phyloP scores from a whole-genome alignment of 2,797 vertebrate genomes.

The Tenualosa thibaudeaui region DNA sequence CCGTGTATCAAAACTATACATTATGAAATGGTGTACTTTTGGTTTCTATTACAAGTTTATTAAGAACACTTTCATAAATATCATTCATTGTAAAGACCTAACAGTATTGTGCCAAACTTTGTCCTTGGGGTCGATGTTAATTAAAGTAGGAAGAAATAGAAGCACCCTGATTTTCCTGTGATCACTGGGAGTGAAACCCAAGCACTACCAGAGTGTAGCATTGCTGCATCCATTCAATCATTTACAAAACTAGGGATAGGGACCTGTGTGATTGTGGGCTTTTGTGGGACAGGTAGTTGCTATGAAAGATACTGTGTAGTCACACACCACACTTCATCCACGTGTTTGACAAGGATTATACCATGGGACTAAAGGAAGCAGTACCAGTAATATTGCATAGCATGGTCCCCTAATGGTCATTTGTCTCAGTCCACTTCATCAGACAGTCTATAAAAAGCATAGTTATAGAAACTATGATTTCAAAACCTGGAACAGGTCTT shows the following conservation, averaged over 20 bases:
- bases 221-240: neutral
- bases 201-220: neutral
- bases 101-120: neutral
- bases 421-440: neutral
- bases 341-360: neutral
- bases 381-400: neutral
- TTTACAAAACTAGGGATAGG: neutral
- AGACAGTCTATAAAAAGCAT: neutral
- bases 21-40: conserved; percentile 53
- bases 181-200: neutral
- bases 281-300: neutral
- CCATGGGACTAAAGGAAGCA: neutral
- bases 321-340: neutral
- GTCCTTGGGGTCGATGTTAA: neutral
- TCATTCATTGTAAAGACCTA: neutral
- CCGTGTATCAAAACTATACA: conserved; percentile 62
- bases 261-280: neutral
- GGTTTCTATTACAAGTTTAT: conserved; percentile 38
- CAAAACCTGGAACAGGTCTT: neutral
- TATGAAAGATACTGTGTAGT: neutral
- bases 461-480: neutral
- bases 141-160: neutral
- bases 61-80: conserved; percentile 27
- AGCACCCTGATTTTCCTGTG: conserved; percentile 11
- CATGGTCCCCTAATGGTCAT: conserved; percentile 11